Conservation (phyloP, 2,113 vertebrate species). For the Leptocoma aspasia region DNA sequence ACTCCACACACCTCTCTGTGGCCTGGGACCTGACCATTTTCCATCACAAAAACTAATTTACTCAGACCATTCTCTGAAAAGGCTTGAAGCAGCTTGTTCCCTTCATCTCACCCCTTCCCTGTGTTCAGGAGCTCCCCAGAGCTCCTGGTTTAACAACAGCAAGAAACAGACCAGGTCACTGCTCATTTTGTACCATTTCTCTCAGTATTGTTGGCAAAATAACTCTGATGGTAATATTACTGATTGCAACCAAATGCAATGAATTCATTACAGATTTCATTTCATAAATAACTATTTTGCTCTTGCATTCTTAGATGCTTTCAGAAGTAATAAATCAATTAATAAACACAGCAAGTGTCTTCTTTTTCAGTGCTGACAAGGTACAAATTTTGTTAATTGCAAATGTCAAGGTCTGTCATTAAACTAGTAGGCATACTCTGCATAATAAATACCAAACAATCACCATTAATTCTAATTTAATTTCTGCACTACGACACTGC, state of each 20-base stretch:
- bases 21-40: background rate
- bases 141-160: background rate
- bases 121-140: background rate
- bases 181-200: background rate
- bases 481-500: background rate
- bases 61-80: background rate
- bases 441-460: background rate
- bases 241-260: background rate
- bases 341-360: background rate
- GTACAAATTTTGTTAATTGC: slow-evolving; percentile 20
- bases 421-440: background rate
- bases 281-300: background rate
- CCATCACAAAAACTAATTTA: background rate
- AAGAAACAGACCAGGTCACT: background rate
- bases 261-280: background rate
- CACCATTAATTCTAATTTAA: background rate
- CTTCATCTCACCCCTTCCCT: background rate
- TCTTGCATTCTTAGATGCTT: background rate
- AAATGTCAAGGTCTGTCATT: background rate
- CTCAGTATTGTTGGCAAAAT: background rate
- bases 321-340: slow-evolving; percentile 33
- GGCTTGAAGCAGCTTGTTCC: background rate
- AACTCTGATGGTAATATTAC: background rate
- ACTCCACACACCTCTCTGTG: background rate
- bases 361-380: background rate